Conservation (phyloP, 2,888 invertebrate genomes). For the Pyrochroa serraticornis region DNA sequence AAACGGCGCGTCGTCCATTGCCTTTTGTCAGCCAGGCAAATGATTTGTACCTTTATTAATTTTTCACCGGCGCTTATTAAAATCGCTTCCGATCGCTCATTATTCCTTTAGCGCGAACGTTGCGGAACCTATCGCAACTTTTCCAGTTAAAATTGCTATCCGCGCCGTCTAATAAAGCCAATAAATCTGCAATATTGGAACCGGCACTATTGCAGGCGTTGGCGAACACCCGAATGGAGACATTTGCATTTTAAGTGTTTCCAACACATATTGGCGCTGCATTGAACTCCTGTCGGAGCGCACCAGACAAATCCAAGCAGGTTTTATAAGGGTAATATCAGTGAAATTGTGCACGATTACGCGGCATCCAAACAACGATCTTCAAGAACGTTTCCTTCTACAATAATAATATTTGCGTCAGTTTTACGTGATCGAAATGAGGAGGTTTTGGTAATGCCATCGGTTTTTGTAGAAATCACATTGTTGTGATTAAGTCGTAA, state of each 20-base stretch:
- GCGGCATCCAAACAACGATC: slow-evolving; percentile 22
- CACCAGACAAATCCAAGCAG: slow-evolving; percentile 32
- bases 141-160: slow-evolving; percentile 38
- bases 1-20: too few species aligned
- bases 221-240: slow-evolving; percentile 48
- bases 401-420: slow-evolving; percentile 25
- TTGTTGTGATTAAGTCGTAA: too few species aligned
- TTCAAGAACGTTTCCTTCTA: slow-evolving; percentile 16
- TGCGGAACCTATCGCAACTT: slow-evolving; percentile 23
- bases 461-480: too few species aligned
- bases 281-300: slow-evolving; percentile 36
- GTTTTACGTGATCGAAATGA: background rate
- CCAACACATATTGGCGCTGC: slow-evolving; percentile 51
- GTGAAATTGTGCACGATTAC: slow-evolving; percentile 32
- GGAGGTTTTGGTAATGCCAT: too few species aligned
- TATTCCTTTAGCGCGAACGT: too few species aligned
- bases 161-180: slow-evolving; percentile 45
- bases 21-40: too few species aligned
- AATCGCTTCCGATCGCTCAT: too few species aligned
- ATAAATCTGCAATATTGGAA: slow-evolving; percentile 47
- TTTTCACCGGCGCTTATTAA: too few species aligned
- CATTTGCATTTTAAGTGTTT: slow-evolving; percentile 59
- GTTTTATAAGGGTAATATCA: slow-evolving; percentile 37
- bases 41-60: too few species aligned
- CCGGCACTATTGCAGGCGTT: slow-evolving; percentile 36